Base-by-base conservation (phyloP, 2,797 vertebrate genomes). In the Halcyon leucocephala region DNA sequence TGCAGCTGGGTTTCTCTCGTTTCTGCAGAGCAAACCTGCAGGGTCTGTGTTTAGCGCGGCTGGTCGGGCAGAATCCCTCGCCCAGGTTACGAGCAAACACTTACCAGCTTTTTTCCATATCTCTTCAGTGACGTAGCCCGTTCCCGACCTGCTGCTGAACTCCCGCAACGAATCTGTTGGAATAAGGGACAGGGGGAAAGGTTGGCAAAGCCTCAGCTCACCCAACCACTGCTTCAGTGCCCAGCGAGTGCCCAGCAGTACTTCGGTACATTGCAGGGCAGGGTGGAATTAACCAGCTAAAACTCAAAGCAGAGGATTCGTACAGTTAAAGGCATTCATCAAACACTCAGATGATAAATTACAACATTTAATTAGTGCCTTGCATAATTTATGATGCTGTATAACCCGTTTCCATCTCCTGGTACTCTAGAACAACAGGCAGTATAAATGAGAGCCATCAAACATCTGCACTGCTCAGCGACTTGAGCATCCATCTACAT, bases 31-130 rank as follows among this genome's bases (percentile, higher is more conserved):
- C 73, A 29, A 10, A 51, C 2, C 48, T 3, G 8, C 72, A n/a
- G 81, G 25, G 19, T 9, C 48, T 71, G 79, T 42, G 71, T 28
- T 61, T 15, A 64, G 28, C 55, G 10, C 15, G 5, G 2, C 35
- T 0, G 3, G 9, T 1, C 17, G 0, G 1, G 46, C 77, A 26
- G 76, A 18, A 25, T 16, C 57, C 60, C 44, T 9, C 3, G 4
- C 80, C 1, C 1, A 18, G 49, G 33, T n/a, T 39, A 33, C 58
- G 0, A 61, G 41, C 79, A 70, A 76, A 90, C 97, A 93, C 98
- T 98, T 97, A 99, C 99, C 99, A 93, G 99, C 99, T 98, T 99
- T 99, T 91, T 99, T 99, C 99, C 99, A 99, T 71, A 99, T 99
- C 97, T 99, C 99, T 94, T 99, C 99, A 21, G 99, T 99, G 94